Conservation (phyloP, 2,888 invertebrate genomes). For the Pinctada fucata region DNA sequence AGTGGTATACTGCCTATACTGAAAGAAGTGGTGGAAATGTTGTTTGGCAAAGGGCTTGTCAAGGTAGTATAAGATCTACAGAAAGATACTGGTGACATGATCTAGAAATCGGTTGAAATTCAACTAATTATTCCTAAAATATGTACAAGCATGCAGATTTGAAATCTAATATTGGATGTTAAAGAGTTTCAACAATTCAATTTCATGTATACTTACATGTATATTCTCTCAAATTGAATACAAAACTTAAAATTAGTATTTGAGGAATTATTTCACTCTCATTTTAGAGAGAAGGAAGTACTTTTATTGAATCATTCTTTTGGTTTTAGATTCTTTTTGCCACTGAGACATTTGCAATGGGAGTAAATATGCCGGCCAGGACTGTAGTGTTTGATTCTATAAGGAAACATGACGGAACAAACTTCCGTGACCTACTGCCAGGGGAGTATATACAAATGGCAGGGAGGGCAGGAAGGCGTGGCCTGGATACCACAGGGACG, state of each 20-base stretch:
- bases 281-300: too few species aligned
- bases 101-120: not conserved
- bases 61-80: slow-evolving; percentile 79
- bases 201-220: too few species aligned
- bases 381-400: slow-evolving; percentile 97
- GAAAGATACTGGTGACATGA: not conserved
- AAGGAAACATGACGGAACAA: slow-evolving; percentile 92
- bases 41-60: slow-evolving; percentile 94
- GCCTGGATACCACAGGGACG: slow-evolving; percentile 94
- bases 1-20: slow-evolving; percentile 98
- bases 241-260: too few species aligned
- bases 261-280: too few species aligned
- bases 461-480: slow-evolving; percentile 91
- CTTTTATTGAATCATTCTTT: too few species aligned
- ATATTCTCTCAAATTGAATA: too few species aligned
- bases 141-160: not conserved
- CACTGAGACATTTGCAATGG: slow-evolving; percentile 99
- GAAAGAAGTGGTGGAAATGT: slow-evolving; percentile 99
- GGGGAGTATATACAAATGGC: slow-evolving; percentile 93
- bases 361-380: slow-evolving; percentile 99
- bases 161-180: too few species aligned
- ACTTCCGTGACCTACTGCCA: slow-evolving; percentile 86
- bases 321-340: slow-evolving; percentile 90
- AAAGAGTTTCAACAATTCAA: too few species aligned
- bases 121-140: not conserved